These are phyloP conservation scores for Tetropium fuscum DNA, from an alignment of 2,888 invertebrate genomes.

Conservation along the genomic window DNA sequence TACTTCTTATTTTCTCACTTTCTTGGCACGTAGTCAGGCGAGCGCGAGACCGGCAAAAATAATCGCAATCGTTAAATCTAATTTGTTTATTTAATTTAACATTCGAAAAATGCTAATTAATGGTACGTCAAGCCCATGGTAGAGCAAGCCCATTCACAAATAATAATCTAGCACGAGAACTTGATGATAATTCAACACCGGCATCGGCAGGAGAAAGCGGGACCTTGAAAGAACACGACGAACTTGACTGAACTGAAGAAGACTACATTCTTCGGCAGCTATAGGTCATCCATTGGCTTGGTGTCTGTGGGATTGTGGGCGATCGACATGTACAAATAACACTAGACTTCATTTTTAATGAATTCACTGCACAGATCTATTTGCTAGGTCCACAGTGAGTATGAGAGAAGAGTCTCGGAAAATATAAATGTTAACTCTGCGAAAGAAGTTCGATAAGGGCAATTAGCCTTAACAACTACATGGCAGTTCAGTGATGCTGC, in stretches of 20 bases:
- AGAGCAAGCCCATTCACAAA: conserved; percentile 30
- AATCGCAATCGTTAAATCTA: conserved; percentile 1
- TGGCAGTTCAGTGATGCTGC: too few relatives aligned
- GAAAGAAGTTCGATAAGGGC: too few relatives aligned
- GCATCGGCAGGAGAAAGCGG: conserved; percentile 51
- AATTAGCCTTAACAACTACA: too few relatives aligned
- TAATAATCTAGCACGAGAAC: conserved; percentile 40
- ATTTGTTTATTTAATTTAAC: conserved; percentile 12
- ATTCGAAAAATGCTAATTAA: conserved; percentile 8
- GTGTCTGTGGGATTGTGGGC: too few relatives aligned
- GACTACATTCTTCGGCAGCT: conserved; percentile 49
- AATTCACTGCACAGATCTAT: too few relatives aligned
- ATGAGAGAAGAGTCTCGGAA: too few relatives aligned
- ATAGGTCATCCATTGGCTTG: conserved; percentile 40
- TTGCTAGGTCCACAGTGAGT: too few relatives aligned
- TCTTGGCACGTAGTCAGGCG: not conserved
- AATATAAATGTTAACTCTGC: too few relatives aligned
- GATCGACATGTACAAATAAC: too few relatives aligned
- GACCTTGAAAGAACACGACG: conserved; percentile 50
- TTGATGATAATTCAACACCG: conserved; percentile 34
- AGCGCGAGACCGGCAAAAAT: not conserved
- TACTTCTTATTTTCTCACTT: not conserved
- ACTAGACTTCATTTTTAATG: too few relatives aligned
- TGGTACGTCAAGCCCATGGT: conserved; percentile 13
- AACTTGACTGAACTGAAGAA: conserved; percentile 48